These are phyloP conservation scores for Eubasilissa splendida DNA, from an alignment of 2,888 invertebrate species.

Conservation along the genomic window DNA sequence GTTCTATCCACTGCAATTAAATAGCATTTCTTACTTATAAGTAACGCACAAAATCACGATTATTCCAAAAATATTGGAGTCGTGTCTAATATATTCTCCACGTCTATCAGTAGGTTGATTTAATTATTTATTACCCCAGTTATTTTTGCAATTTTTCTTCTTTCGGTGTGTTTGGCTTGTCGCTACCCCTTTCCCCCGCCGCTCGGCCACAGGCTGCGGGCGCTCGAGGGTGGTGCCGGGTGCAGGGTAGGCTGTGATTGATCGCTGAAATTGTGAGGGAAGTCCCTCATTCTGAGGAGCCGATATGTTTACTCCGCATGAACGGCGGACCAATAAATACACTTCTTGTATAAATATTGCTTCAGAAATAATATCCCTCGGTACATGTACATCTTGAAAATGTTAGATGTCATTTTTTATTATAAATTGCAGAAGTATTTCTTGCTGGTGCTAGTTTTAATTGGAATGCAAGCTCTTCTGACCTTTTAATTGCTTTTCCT, in stretches of 20 bases:
- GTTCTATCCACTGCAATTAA: not conserved
- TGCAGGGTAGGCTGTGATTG: conserved; percentile 26
- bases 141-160: not conserved
- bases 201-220: not conserved
- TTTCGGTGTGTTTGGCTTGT: conserved; percentile 21
- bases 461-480: too few species aligned
- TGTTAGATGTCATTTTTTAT: too few species aligned
- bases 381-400: too few species aligned
- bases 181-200: not conserved
- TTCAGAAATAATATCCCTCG: not conserved
- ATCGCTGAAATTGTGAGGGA: conserved; percentile 18
- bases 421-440: too few species aligned
- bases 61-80: too few species aligned
- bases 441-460: too few species aligned
- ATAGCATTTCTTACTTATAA: not conserved
- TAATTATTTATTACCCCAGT: too few species aligned
- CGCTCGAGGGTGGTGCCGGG: conserved; percentile 1
- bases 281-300: conserved; percentile 16
- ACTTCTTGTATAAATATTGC: conserved; percentile 20
- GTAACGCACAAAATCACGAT: too few species aligned
- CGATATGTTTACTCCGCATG: conserved; percentile 17
- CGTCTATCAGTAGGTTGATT: too few species aligned
- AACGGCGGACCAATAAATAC: conserved; percentile 27
- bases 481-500: too few species aligned
- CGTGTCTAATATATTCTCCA: too few species aligned